These are phyloP conservation scores for Smutsia gigantea DNA, from an alignment of 2,797 vertebrate species.

Conservation along the genomic window DNA sequence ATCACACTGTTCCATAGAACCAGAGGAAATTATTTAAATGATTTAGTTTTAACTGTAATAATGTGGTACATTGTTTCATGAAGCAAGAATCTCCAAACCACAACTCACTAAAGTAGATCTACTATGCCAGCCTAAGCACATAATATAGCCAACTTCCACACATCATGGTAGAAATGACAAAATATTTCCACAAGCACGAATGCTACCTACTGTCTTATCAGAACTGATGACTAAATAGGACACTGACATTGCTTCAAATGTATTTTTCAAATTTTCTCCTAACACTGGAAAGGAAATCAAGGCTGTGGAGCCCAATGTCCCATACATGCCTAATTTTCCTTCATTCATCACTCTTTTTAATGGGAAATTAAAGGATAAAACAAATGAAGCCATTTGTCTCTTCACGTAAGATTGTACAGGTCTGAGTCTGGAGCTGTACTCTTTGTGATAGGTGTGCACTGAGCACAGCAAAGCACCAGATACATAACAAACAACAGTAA, in stretches of 20 bases:
- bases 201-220: not conserved
- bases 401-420: not conserved
- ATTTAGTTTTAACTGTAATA: slow-evolving; percentile 64
- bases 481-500: not conserved
- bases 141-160: not conserved
- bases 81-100: slow-evolving; percentile 31
- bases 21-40: slow-evolving; percentile 50
- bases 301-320: not conserved
- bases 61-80: slow-evolving; percentile 38
- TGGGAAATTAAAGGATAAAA: not conserved
- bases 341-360: not conserved
- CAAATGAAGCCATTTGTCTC: not conserved
- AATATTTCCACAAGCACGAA: slow-evolving; percentile 52
- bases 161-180: slow-evolving; percentile 18
- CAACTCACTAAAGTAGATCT: slow-evolving; percentile 42
- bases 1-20: not conserved
- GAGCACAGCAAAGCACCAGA: not conserved
- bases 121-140: not conserved
- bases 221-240: not conserved
- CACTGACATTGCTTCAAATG: not conserved
- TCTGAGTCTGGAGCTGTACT: not conserved
- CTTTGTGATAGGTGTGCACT: not conserved
- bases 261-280: not conserved
- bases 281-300: slow-evolving; percentile 58
- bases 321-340: not conserved